These are phyloP conservation scores for Entelurus aequoreus DNA, from an alignment of 2,113 vertebrate genomes.

Conservation along the genomic window DNA sequence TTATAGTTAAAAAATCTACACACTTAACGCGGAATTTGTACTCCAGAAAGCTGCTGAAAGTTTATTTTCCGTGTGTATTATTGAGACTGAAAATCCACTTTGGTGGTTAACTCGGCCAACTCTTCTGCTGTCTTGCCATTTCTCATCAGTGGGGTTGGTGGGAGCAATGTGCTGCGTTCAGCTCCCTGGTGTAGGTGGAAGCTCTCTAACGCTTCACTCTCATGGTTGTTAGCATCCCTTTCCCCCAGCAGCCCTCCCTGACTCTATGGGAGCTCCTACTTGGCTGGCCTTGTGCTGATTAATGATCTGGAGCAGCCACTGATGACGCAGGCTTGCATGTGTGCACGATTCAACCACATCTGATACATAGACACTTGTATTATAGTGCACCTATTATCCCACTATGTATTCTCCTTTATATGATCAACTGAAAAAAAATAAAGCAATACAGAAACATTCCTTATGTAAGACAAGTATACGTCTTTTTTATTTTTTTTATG, in stretches of 20 bases:
- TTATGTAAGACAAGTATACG: too few species aligned
- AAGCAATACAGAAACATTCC: too few species aligned
- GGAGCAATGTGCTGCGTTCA: slow-evolving; percentile 53
- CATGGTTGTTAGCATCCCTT: too few species aligned
- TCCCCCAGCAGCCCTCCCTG: slow-evolving; percentile 5
- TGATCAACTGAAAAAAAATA: too few species aligned
- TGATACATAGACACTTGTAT: too few species aligned
- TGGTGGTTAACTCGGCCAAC: background rate
- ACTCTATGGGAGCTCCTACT: slow-evolving; percentile 41
- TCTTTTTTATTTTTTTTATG: too few species aligned
- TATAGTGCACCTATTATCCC: too few species aligned
- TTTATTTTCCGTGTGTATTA: slow-evolving; percentile 29
- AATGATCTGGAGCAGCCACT: slow-evolving; percentile 45
- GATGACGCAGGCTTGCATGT: slow-evolving; percentile 14
- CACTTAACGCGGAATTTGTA: too few species aligned
- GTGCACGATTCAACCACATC: background rate
- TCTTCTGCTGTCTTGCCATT: slow-evolving; percentile 1
- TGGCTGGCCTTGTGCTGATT: slow-evolving; percentile 47
- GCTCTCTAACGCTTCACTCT: slow-evolving; percentile 2
- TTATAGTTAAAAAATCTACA: too few species aligned
- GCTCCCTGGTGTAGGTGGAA: slow-evolving; percentile 47
- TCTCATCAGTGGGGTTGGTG: slow-evolving; percentile 35
- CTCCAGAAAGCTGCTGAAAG: slow-evolving; percentile 18
- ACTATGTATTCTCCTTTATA: too few species aligned
- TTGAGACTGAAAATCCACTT: slow-evolving; percentile 6